phyloP scores from a whole-genome alignment of 1,140 invertebrate genomes.

The Trichogramma pretiosum region DNA sequence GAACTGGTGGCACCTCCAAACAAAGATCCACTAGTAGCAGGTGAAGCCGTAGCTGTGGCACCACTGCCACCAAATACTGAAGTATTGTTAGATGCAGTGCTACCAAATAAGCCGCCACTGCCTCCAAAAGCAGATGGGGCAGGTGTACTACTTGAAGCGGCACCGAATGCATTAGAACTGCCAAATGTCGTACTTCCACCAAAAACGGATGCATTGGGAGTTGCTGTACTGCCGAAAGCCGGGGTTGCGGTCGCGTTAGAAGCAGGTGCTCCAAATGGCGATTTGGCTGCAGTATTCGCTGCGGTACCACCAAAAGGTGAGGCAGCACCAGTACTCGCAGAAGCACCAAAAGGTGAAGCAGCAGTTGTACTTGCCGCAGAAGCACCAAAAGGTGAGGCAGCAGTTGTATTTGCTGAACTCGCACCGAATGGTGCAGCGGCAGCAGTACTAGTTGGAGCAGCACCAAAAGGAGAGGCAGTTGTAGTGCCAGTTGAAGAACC shows the following conservation, averaged over 20 bases:
- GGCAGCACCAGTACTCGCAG: background rate
- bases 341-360: conserved; percentile 2
- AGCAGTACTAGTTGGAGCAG: background rate
- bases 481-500: background rate
- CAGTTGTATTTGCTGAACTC: conserved; percentile 1
- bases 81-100: background rate
- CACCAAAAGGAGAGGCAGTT: conserved; percentile 3
- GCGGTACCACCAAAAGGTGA: conserved; percentile 22
- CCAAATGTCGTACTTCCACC: conserved; percentile 7
- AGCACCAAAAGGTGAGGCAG: conserved; percentile 12
- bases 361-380: background rate
- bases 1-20: conserved; percentile 15
- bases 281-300: conserved; percentile 9
- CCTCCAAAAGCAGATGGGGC: conserved; percentile 18
- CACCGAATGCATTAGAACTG: conserved; percentile 5
- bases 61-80: background rate
- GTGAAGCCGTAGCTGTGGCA: background rate
- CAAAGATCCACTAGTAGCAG: conserved; percentile 4
- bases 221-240: background rate
- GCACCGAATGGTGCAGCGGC: conserved; percentile 3
- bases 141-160: background rate
- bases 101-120: conserved; percentile 1
- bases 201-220: conserved; percentile 13
- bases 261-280: conserved; percentile 13
- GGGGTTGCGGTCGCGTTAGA: background rate